These are phyloP conservation scores for Patiria miniata DNA, from an alignment of 35 echinoderm and acorn worm genomes.

Conservation along the genomic window DNA sequence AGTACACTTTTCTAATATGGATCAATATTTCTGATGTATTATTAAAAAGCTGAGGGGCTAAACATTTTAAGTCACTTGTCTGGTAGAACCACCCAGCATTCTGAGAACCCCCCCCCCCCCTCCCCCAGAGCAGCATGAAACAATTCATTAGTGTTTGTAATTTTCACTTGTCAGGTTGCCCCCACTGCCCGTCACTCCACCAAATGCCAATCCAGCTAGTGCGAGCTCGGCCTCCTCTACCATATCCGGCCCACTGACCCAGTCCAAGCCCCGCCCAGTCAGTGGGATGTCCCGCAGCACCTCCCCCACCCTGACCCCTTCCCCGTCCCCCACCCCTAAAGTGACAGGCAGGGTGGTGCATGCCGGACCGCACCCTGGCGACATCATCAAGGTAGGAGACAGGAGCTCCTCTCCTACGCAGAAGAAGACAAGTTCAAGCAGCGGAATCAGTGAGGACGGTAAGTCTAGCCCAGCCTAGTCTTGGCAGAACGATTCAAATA, in stretches of 20 bases:
- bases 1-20: too few species aligned
- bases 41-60: too few species aligned
- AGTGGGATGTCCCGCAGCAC: constrained; percentile 72
- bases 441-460: constrained; percentile 98
- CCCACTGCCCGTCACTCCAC: neutral
- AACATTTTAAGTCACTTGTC: too few species aligned
- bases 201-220: constrained; percentile 20
- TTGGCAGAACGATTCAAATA: too few species aligned
- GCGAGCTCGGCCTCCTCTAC: constrained; percentile 65
- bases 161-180: constrained; percentile 16
- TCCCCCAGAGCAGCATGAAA: too few species aligned
- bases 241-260: constrained; percentile 64
- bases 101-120: too few species aligned
- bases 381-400: neutral
- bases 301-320: constrained; percentile 75
- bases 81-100: too few species aligned
- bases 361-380: constrained; percentile 36
- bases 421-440: constrained; percentile 69
- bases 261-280: constrained; percentile 32
- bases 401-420: neutral
- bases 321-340: constrained; percentile 70
- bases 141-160: too few species aligned
- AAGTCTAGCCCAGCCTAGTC: too few species aligned
- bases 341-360: neutral
- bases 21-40: too few species aligned